Evolutionary conservation across 2,797 vertebrate species (phyloP).

Genomic region (Pelochelys cantorii): DNA sequence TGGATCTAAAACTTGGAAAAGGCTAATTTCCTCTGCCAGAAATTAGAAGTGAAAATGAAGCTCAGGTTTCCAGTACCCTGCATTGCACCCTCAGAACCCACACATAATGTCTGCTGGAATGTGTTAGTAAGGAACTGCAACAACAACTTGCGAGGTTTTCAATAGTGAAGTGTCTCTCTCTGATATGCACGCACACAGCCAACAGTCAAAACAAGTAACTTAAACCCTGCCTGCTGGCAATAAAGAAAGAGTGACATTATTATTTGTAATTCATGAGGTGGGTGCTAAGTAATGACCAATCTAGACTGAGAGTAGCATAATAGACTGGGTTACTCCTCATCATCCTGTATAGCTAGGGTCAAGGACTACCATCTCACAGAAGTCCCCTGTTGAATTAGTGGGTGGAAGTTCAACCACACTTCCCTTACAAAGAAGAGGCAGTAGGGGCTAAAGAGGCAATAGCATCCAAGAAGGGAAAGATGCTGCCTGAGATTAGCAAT

Average conservation of each 20-base stretch:
- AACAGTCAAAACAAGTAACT: background rate
- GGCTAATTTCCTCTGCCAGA: background rate
- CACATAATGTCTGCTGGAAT: background rate
- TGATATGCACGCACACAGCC: background rate
- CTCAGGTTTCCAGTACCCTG: background rate
- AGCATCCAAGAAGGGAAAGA: background rate
- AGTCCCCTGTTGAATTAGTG: background rate
- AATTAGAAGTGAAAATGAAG: background rate
- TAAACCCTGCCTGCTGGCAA: background rate
- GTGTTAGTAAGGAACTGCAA: background rate
- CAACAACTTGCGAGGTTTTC: background rate
- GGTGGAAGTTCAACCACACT: too few relatives aligned
- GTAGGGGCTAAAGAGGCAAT: background rate
- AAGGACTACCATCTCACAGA: background rate
- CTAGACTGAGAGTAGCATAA: background rate
- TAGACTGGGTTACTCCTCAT: background rate
- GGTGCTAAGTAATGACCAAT: background rate
- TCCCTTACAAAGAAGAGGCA: background rate
- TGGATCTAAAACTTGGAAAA: background rate
- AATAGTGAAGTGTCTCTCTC: background rate
- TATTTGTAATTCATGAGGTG: background rate
- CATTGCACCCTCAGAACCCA: background rate
- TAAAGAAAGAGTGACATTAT: background rate
- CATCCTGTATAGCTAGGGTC: too few relatives aligned
- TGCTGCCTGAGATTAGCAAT: background rate